These are phyloP conservation scores for Nettapus auritus DNA, from an alignment of 2,113 vertebrate genomes.

Conservation along the genomic window DNA sequence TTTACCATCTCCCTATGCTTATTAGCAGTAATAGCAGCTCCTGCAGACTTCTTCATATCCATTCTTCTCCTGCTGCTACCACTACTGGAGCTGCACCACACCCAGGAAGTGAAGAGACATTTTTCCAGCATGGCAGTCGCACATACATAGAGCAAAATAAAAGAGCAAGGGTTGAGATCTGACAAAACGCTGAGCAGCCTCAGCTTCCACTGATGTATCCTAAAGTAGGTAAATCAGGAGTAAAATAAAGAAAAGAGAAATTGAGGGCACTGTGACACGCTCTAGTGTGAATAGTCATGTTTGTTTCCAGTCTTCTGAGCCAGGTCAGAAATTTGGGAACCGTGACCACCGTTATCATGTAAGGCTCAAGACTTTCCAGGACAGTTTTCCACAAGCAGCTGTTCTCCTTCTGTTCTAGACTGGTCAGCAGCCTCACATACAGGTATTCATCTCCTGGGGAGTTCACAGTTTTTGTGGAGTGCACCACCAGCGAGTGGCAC, in stretches of 20 bases:
- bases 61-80: background rate
- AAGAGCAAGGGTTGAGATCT: background rate
- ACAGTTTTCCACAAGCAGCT: background rate
- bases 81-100: background rate
- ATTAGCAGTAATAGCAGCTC: background rate
- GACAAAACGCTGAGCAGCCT: background rate
- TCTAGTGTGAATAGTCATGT: background rate
- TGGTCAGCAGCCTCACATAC: constrained; percentile 80
- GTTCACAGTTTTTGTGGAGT: constrained; percentile 85
- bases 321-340: background rate
- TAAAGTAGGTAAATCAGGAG: background rate
- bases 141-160: background rate
- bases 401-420: constrained; percentile 14
- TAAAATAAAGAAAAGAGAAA: background rate
- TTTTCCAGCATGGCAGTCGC: background rate
- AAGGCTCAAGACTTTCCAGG: background rate
- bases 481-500: constrained; percentile 90
- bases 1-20: background rate
- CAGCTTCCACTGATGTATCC: background rate
- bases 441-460: constrained; percentile 82
- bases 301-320: background rate
- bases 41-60: background rate
- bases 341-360: accelerated
- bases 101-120: background rate
- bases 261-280: background rate